Base-by-base conservation (phyloP, 1,140 invertebrate genomes). In the Cydia fagiglandana region DNA sequence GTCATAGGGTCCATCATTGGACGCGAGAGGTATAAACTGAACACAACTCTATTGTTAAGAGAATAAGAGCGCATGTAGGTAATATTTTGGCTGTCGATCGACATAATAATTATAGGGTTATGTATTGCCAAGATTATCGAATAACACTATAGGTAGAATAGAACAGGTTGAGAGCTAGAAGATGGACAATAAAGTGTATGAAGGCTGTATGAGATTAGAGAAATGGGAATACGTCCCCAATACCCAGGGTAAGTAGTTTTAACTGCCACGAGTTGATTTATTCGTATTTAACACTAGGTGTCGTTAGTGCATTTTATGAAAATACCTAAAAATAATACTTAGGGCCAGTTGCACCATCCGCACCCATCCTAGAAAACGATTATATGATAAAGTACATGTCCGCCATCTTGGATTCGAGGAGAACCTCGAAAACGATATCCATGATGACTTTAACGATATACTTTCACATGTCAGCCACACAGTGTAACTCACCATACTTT, bases 221-320 rank as follows among this genome's bases (percentile, higher is more conserved):
- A 73, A 83, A 83, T 81, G 86, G 90, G 89, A 85, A 81, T 80
- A 85, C 88, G 86, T 88, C 88, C 88, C 86, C 82, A 74, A 79
- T 83, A 88, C 86, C 66, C 90, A 92, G 90, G 90, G 90, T 92
- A 92, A 86, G 87, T 92, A 92, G 90, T 56, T 76, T 82, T 85
- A 89, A 79, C 77, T 85, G 83, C 82, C 82, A 83, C 73, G 79
- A 17, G 4, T 70, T 70, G 30, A 70, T 20, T 70, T 70, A 45
- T 34, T 68, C 4, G 0, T 30, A n/a, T 68, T 68, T 68, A 15
- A 24, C 34, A 38, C 10, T 70, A 70, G 66, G 15, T 70, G 34
- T 38, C 66, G 66, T 34, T 70, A 41, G 0, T 81, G 78, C 76
- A 75, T 78, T 76, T 78, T 81, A 77, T 79, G 13, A 30, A 30